phyloP scores from a whole-genome alignment of 2,797 vertebrate genomes.

The Anguilla megastoma region DNA sequence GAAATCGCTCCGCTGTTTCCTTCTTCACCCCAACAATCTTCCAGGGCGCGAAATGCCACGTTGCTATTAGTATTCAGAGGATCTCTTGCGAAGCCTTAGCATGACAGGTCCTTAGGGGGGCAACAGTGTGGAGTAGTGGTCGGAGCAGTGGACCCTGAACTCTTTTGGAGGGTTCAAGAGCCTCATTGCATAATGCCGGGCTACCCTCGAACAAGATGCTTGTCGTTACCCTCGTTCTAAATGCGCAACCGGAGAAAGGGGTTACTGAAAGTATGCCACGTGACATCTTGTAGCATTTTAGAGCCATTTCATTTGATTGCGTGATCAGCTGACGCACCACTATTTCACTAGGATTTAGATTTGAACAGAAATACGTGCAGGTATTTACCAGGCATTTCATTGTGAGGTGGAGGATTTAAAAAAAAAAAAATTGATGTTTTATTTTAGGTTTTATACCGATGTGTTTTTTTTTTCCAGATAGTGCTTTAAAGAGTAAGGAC shows the following conservation, averaged over 20 bases:
- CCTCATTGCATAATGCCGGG: neutral
- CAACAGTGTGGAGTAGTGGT: conserved; percentile 12
- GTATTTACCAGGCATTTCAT: neutral
- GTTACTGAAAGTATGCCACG: neutral
- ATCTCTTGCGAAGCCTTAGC: conserved; percentile 1
- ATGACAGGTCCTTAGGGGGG: conserved; percentile 13
- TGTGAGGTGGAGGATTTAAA: neutral
- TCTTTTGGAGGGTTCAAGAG: neutral
- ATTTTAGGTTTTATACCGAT: neutral
- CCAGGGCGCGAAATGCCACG: neutral
- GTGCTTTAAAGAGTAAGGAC: neutral
- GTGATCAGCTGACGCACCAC: neutral
- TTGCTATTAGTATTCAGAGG: conserved; percentile 11
- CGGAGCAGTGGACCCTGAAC: conserved; percentile 16
- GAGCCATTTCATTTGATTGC: neutral
- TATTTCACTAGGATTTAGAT: neutral
- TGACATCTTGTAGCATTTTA: neutral
- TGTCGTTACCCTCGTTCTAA: neutral
- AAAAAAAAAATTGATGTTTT: neutral
- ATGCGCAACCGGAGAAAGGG: neutral
- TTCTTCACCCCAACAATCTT: neutral
- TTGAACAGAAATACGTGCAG: neutral
- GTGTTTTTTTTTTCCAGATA: neutral
- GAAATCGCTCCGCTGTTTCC: neutral
- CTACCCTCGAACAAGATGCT: neutral